Percentiles rank a stretch among this genome's conserved stretches.
These are phyloP conservation scores for Stegastes partitus DNA, from an alignment of 2,113 vertebrate species.

Conservation along the genomic window DNA sequence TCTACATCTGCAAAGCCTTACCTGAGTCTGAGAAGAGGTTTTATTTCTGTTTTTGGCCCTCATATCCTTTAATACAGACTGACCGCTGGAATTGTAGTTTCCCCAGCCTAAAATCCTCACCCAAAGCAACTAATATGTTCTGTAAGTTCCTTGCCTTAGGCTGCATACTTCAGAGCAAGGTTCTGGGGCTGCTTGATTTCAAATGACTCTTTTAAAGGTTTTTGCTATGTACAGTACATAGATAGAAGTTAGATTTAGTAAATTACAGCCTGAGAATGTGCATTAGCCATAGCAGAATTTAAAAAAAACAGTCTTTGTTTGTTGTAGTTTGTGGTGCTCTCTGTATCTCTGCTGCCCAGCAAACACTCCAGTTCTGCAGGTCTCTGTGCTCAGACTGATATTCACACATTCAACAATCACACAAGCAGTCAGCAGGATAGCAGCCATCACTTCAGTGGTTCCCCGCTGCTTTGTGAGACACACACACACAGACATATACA, in stretches of 20 bases:
- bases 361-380: slow-evolving; percentile 13
- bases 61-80: slow-evolving; percentile 2
- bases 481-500: slow-evolving; percentile 27
- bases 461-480: slow-evolving; percentile 15
- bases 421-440: slow-evolving; percentile 16
- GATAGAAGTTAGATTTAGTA: not conserved
- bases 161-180: too few species aligned
- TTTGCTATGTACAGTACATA: not conserved
- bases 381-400: slow-evolving; percentile 29
- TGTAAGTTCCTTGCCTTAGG: too few species aligned
- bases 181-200: too few species aligned
- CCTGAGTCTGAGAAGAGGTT: not conserved
- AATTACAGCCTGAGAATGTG: not conserved
- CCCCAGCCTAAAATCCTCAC: not conserved
- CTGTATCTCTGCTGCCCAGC: slow-evolving; percentile 16
- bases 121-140: not conserved
- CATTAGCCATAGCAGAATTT: not conserved
- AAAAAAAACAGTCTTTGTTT: not conserved
- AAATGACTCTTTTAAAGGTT: too few species aligned
- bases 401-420: slow-evolving; percentile 40
- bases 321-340: not conserved
- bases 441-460: slow-evolving; percentile 28
- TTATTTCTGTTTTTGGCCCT: not conserved
- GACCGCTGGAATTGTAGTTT: slow-evolving; percentile 8
- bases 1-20: not conserved